Base-by-base conservation (phyloP, 2,888 invertebrate genomes). In the Spilosoma lubricipeda region DNA sequence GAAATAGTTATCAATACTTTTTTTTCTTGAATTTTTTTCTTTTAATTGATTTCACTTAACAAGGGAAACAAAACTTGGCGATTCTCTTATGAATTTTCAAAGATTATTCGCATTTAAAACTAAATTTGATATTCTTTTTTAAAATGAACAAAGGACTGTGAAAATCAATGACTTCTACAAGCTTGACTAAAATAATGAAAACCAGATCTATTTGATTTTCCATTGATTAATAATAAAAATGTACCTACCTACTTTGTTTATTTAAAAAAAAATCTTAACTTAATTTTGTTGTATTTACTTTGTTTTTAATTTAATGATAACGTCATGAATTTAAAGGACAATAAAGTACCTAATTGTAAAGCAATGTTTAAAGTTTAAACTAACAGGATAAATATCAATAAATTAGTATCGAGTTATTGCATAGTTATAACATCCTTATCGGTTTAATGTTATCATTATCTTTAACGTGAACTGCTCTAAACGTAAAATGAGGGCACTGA, bases 391-490 rank as follows among this genome's bases (percentile, higher is more conserved):
- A 70, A 64, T 68, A n/a, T 1, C 64, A 73, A 27, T 36, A 15
- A 78, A 76, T 80, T 74, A 71, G 74, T 71, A 75, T 72, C 65
- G 77, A 78, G 76, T 82, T 70, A 77, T 82, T 84, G 71, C 76
- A 80, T 82, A 80, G 82, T 77, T 74, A 69, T 75, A 75, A 70
- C 39, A 48, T 70, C 78, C 74, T 79, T 84, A 83, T 83, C 83
- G 71, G 39, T 56, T 45, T 70, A 84, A 74, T 56, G 68, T 70
- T 82, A 82, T 78, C 80, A 76, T 79, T 80, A 82, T 80, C 85
- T 79, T 78, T 71, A 71, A 20, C 75, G 68, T 67, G 67, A 77
- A 30, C 59, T 69, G 64, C 63, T 74, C 45, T 66, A 70, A 71
- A 66, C 63, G 36, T 75, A 56, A 45, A 73, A 78, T 72, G 72